Evolutionary conservation across 2,797 vertebrate species (phyloP).

Genomic region (Menidia menidia): DNA sequence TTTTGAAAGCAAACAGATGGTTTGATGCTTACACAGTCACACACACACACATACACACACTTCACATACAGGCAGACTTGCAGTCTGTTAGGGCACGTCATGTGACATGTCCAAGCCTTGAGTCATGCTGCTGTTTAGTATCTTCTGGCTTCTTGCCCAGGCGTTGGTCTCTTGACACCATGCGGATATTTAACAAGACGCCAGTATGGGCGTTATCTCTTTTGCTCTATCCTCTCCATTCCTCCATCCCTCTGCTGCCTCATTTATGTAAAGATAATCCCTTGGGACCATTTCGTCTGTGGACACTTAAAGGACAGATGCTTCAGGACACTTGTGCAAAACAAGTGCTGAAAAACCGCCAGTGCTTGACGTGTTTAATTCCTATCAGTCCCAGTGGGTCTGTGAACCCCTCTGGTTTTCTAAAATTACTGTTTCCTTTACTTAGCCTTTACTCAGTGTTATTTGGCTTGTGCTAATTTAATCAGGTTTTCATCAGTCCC

Average conservation of each 20-base stretch:
- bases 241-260: slow-evolving; percentile 27
- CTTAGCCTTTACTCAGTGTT: slow-evolving; percentile 11
- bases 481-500: not conserved
- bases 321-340: slow-evolving; percentile 24
- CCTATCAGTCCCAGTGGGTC: slow-evolving; percentile 9
- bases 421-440: slow-evolving; percentile 10
- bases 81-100: not conserved
- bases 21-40: not conserved
- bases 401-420: slow-evolving; percentile 23
- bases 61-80: not conserved
- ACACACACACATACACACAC: not conserved
- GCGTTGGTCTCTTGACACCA: slow-evolving; percentile 42
- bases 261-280: slow-evolving; percentile 31
- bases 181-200: slow-evolving; percentile 58
- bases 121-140: slow-evolving; percentile 52
- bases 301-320: slow-evolving; percentile 45
- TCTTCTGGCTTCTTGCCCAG: slow-evolving; percentile 51
- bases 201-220: slow-evolving; percentile 38
- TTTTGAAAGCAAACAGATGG: not conserved
- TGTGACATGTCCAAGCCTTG: slow-evolving; percentile 24
- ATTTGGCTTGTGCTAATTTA: slow-evolving; percentile 1
- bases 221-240: slow-evolving; percentile 38
- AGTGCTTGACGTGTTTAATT: slow-evolving; percentile 40
- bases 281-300: slow-evolving; percentile 29
- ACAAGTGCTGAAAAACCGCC: slow-evolving; percentile 38